These are phyloP conservation scores for Diadema setosum DNA, from an alignment of 35 echinoderm and acorn worm species.

Conservation along the genomic window DNA sequence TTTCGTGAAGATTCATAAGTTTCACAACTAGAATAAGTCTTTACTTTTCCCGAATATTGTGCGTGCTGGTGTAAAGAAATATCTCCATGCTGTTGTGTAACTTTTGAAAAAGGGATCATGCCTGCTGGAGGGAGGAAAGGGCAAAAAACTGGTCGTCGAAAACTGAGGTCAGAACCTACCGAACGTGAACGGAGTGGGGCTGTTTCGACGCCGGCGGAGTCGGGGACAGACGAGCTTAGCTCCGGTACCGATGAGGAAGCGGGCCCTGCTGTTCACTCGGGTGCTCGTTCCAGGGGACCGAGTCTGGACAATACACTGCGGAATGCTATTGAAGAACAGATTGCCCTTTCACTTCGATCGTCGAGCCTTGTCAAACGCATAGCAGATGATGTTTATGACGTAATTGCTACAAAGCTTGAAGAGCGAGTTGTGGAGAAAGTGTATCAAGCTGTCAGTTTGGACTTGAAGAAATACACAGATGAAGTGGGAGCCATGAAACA, in stretches of 20 bases:
- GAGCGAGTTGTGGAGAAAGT: background rate
- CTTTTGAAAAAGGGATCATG: background rate
- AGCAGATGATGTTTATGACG: background rate
- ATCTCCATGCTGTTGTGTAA: background rate
- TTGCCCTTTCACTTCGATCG: background rate
- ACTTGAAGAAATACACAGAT: background rate
- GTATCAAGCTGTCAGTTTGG: background rate
- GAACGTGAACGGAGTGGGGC: background rate
- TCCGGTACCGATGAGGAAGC: background rate
- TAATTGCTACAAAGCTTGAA: background rate
- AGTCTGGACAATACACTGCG: background rate
- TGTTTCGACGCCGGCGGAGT: background rate
- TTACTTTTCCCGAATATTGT: background rate
- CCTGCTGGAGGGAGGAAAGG: background rate
- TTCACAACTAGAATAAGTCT: background rate
- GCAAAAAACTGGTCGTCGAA: background rate
- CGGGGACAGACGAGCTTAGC: background rate
- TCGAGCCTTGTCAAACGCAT: background rate
- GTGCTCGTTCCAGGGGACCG: background rate
- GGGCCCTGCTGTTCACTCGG: background rate
- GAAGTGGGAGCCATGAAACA: background rate
- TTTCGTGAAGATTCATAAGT: too few relatives aligned
- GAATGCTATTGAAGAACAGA: background rate
- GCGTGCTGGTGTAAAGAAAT: too few relatives aligned
- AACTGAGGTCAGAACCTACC: background rate